Conservation (phyloP, 2,888 invertebrate species). For the Plagodis pulveraria region DNA sequence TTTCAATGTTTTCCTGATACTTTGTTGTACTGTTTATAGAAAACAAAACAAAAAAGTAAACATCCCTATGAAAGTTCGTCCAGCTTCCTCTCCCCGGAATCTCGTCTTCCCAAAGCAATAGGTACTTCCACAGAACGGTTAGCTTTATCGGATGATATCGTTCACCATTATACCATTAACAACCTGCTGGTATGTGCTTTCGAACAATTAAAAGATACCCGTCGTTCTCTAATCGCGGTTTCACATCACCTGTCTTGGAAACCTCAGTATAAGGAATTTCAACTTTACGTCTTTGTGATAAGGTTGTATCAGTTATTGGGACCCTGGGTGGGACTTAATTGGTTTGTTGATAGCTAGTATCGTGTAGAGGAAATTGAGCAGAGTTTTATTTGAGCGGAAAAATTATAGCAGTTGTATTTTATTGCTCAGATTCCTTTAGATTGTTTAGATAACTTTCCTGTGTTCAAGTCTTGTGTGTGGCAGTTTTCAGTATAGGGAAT, state of each 20-base stretch:
- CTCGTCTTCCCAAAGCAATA: constrained; percentile 22
- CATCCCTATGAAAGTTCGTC: background rate
- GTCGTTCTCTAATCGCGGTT: constrained; percentile 58
- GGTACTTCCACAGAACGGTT: constrained; percentile 31
- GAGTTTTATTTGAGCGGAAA: constrained; percentile 24
- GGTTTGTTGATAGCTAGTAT: constrained; percentile 29
- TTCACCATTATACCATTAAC: constrained; percentile 32
- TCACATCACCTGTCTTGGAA: constrained; percentile 45
- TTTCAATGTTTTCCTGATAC: no score
- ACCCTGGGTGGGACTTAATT: constrained; percentile 24
- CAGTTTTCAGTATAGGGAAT: no score
- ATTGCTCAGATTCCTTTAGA: constrained; percentile 12
- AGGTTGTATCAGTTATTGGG: constrained; percentile 19
- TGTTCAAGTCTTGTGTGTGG: background rate
- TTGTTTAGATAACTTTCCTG: background rate
- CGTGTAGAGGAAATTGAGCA: constrained; percentile 22
- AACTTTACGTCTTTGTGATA: constrained; percentile 28
- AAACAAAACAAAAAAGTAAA: background rate
- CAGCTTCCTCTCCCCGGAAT: constrained; percentile 13
- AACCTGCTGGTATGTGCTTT: constrained; percentile 63
- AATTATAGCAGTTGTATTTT: constrained; percentile 15
- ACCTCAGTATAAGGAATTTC: constrained; percentile 30
- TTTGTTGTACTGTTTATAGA: background rate
- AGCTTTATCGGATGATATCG: constrained; percentile 28
- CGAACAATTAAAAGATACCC: constrained; percentile 71